A percentile compares a stretch with the other conserved stretches of the same genome.
Conservation (phyloP, 2,797 vertebrate species). For the Merluccius polli region DNA sequence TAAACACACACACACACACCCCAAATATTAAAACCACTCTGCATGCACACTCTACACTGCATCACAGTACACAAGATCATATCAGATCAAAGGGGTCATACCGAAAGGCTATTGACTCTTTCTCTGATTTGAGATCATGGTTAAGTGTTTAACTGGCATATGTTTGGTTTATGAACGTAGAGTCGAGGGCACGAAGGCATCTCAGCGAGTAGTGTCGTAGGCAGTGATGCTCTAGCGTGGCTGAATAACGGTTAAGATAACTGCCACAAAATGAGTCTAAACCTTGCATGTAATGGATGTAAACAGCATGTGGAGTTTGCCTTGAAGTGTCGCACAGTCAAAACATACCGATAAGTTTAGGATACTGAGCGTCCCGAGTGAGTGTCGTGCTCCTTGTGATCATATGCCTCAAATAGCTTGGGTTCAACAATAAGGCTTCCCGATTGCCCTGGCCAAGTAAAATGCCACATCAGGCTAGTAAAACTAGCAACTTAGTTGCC, state of each 20-base stretch:
- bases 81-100: background rate
- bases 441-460: too few species aligned
- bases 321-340: slow-evolving; percentile 52
- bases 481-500: too few species aligned
- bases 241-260: slow-evolving; percentile 15
- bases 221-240: background rate
- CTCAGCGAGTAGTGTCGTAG: background rate
- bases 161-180: slow-evolving; percentile 26
- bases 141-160: slow-evolving; percentile 14
- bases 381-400: background rate
- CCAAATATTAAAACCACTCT: too few species aligned
- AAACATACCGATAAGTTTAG: slow-evolving; percentile 56
- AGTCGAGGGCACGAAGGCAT: slow-evolving; percentile 3
- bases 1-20: background rate
- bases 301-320: slow-evolving; percentile 43
- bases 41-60: background rate
- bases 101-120: slow-evolving; percentile 7
- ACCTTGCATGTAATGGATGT: slow-evolving; percentile 49
- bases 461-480: too few species aligned
- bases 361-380: slow-evolving; percentile 16
- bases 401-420: background rate
- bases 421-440: too few species aligned
- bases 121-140: background rate
- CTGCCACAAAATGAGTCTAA: slow-evolving; percentile 42
- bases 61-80: background rate